phyloP scores from a whole-genome alignment of 2,113 vertebrate species.

The Enhydra lutris region DNA sequence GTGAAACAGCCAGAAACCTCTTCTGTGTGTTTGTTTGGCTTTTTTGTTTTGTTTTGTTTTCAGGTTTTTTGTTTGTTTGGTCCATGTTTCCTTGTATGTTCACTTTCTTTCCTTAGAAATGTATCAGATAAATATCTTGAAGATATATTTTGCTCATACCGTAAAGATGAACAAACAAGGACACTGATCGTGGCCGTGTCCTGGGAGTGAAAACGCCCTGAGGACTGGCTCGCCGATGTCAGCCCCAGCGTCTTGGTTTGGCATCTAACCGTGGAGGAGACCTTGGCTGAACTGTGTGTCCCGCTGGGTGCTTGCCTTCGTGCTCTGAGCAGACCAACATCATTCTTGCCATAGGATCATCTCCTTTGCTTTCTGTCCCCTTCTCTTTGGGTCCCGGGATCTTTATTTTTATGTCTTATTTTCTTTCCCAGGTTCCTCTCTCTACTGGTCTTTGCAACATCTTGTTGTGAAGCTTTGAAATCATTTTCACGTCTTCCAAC shows the following conservation, averaged over 20 bases:
- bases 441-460: background rate
- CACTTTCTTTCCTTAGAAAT: background rate
- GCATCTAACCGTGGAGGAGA: background rate
- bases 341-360: background rate
- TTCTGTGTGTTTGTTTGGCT: background rate
- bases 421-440: no score
- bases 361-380: background rate
- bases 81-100: background rate
- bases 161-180: background rate
- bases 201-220: no score
- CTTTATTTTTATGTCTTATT: background rate
- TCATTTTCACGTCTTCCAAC: background rate
- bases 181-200: fast-evolving
- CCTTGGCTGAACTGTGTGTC: fast-evolving
- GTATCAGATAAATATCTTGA: background rate
- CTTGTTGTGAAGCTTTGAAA: background rate
- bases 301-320: background rate
- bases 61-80: no score
- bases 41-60: no score
- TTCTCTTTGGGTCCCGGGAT: background rate
- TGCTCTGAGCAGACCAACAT: no score
- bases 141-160: background rate
- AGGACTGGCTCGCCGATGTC: fast-evolving
- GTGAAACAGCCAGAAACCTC: no score
- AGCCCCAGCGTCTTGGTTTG: no score